phyloP scores from a whole-genome alignment of 2,797 vertebrate species.

The Onychomys arenicola region DNA sequence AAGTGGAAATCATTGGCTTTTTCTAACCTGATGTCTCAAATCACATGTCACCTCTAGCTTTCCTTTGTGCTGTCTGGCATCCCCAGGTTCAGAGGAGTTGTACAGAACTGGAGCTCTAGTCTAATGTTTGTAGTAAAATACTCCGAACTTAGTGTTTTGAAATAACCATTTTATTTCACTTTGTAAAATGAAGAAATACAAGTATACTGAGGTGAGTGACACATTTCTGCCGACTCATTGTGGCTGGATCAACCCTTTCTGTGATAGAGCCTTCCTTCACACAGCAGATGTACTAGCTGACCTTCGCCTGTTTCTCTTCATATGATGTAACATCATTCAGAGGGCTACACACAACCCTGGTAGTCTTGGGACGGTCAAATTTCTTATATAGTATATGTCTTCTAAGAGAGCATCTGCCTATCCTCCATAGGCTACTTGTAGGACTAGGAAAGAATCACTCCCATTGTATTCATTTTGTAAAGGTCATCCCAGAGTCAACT shows the following conservation, averaged over 20 bases:
- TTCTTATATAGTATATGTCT: neutral
- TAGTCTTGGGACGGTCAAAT: neutral
- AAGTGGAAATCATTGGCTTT: neutral
- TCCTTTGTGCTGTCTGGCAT: conserved; percentile 1
- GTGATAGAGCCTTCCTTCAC: neutral
- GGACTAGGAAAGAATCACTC: neutral
- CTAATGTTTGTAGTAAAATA: neutral
- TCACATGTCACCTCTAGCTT: neutral
- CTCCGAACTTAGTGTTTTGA: neutral
- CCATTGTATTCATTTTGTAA: neutral
- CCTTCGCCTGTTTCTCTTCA: neutral
- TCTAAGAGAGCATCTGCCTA: neutral
- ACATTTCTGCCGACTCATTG: neutral
- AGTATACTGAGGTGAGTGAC: neutral
- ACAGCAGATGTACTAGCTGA: fast-evolving
- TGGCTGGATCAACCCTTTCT: neutral
- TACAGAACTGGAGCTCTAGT: neutral
- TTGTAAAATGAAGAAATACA: neutral
- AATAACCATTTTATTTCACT: neutral
- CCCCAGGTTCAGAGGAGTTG: neutral
- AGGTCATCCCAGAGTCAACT: neutral
- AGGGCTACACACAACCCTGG: neutral
- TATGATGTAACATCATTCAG: neutral
- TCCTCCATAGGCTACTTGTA: neutral
- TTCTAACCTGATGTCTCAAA: neutral